Percentiles rank a stretch among this genome's conserved stretches.
phyloP scores from a whole-genome alignment of 2,113 vertebrate genomes.

The Camelus dromedarius region DNA sequence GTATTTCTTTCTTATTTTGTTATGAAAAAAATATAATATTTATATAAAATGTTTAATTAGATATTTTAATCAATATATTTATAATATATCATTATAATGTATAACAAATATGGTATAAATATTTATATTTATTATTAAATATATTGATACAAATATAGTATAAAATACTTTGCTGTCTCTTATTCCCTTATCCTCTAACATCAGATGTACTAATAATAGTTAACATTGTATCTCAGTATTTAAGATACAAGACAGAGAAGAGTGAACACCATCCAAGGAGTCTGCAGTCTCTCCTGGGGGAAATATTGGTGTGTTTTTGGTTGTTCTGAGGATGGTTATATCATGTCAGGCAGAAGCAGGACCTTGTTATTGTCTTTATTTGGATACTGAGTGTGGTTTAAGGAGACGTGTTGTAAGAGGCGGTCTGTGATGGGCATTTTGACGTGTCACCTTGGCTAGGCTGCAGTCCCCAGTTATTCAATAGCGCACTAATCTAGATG shows the following conservation, averaged over 20 bases:
- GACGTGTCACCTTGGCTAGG: not conserved
- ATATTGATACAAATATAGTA: not conserved
- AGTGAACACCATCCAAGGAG: not conserved
- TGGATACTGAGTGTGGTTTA: not conserved
- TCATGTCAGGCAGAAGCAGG: not conserved
- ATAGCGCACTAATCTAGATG: not conserved
- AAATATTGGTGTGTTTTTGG: not conserved
- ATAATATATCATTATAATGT: not conserved
- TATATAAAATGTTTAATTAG: not conserved
- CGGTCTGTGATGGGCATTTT: not conserved
- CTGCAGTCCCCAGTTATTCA: not conserved
- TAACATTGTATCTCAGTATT: not conserved
- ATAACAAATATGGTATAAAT: not conserved
- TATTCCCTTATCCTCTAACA: not conserved
- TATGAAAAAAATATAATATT: not conserved
- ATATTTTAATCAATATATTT: not conserved
- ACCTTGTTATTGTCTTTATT: not conserved
- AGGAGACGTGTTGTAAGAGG: not conserved
- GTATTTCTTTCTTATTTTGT: conserved; percentile 34
- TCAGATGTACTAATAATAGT: not conserved
- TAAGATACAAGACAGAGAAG: not conserved
- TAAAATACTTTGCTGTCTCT: not conserved
- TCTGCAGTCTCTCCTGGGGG: not conserved
- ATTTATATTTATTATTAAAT: not conserved
- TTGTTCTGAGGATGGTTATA: not conserved